A percentile compares a stretch with the other conserved stretches of the same genome.
These are phyloP conservation scores for Nemapogon koenigi DNA, from an alignment of 2,888 invertebrate genomes.

Conservation along the genomic window DNA sequence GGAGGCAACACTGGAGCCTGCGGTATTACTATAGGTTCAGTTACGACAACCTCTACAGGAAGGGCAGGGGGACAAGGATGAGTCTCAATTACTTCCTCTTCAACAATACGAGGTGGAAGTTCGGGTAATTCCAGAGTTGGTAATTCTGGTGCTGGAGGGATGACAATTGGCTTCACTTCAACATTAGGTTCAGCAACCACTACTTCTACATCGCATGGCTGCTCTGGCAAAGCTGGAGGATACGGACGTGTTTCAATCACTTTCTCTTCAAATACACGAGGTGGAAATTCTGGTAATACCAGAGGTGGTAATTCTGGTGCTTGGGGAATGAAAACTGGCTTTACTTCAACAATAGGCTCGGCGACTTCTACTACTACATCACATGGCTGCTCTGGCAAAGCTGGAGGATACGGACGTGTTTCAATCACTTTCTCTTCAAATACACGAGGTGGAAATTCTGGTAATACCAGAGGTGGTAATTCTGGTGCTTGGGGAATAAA, in stretches of 20 bases:
- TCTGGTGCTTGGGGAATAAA: not conserved
- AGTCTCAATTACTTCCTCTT: not conserved
- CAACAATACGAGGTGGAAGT: slow-evolving; percentile 11
- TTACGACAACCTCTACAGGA: too few species aligned
- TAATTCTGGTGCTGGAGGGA: slow-evolving; percentile 20
- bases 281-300: slow-evolving; percentile 17
- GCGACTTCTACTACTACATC: too few species aligned
- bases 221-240: too few species aligned
- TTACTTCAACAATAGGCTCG: not conserved
- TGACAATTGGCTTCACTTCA: not conserved
- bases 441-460: too few species aligned
- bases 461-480: too few species aligned
- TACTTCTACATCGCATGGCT: too few species aligned
- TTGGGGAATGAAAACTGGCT: slow-evolving; percentile 13
- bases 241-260: not conserved
- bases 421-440: too few species aligned
- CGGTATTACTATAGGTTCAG: too few species aligned
- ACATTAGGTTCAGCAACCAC: not conserved
- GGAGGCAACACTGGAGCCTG: too few species aligned
- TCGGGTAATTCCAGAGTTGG: slow-evolving; percentile 17
- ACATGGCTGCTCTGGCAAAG: too few species aligned
- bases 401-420: too few species aligned
- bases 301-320: slow-evolving; percentile 20
- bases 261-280: not conserved
- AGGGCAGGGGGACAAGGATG: not conserved